Conservation (phyloP, 1,140 invertebrate genomes). For the Xylocopa sonorina region DNA sequence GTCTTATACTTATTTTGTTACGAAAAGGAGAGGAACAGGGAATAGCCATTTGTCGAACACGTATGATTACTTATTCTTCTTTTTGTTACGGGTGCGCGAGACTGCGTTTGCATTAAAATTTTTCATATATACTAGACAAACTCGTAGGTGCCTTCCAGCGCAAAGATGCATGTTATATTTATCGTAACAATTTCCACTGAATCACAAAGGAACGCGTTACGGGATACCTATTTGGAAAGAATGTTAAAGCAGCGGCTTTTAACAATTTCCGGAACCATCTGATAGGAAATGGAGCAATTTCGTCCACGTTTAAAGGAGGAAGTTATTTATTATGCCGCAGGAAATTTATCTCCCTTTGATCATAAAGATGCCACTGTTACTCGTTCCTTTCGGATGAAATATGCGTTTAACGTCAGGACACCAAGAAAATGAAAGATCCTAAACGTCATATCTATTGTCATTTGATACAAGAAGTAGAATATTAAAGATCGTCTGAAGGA, state of each 20-base stretch:
- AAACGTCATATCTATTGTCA: too few relatives aligned
- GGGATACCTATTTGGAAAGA: not conserved
- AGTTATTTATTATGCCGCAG: constrained; percentile 46
- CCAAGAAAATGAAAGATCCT: constrained; percentile 17
- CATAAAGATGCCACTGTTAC: constrained; percentile 34
- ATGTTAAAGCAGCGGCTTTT: constrained; percentile 8
- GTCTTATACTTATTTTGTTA: too few relatives aligned
- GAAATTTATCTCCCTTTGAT: constrained; percentile 48
- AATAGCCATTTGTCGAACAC: too few relatives aligned
- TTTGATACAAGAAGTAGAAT: too few relatives aligned
- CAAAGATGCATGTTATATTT: not conserved
- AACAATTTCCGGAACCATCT: constrained; percentile 28
- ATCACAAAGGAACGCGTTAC: not conserved
- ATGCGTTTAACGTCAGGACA: constrained; percentile 17
- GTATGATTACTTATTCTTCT: not conserved
- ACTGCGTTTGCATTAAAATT: constrained; percentile 16
- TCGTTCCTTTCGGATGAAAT: constrained; percentile 8
- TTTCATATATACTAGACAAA: constrained; percentile 6
- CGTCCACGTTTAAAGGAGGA: constrained; percentile 8
- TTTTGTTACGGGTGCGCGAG: not conserved
- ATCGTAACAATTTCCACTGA: constrained; percentile 15
- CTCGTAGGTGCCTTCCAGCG: not conserved
- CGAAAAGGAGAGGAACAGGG: not conserved
- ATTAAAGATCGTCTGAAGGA: too few relatives aligned
- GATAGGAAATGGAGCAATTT: constrained; percentile 30